Base-by-base conservation (phyloP, 1,140 invertebrate species). In the Drosophila suzukii region DNA sequence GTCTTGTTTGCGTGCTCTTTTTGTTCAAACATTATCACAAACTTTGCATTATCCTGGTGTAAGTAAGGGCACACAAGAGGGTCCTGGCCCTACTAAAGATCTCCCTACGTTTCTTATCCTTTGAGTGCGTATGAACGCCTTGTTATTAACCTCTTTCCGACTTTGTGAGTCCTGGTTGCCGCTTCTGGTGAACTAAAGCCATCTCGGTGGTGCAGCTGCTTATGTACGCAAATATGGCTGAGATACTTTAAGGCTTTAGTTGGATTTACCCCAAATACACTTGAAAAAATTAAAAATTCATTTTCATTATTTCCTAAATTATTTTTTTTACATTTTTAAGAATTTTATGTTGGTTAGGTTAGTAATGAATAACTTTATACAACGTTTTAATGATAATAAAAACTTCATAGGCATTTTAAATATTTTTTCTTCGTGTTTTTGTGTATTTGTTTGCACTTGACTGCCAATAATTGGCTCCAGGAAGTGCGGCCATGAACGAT, bases 81-180 rank as follows among this genome's bases (percentile, higher is more conserved):
- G 27, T 17, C 39, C n/a, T 62, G 27, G 38, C 39, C n/a, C 44
- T 12, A n/a, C 36, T 61, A 13, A 39, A n/a, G 41, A 65, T 65
- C 43, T 41, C 15, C n/a, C 8, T 39, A 15, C n/a, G 12, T 24
- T 51, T 7, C n/a, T 44, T 38, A 30, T 50, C 30, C 30, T 17
- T 59, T 58, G 59, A 43, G 54, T 15, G 60, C 65, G 36, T 66
- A 17, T 57, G 46, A 56, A 27, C 59, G 44, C 54, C 49, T 61
- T 55, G 75, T 82, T 85, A 86, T 86, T 78, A 85, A 78, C 74
- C 82, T 78, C 61, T 60, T 74, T 82, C 36, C 36, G 44, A 43
- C 50, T 68, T 68, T 78, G 34, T 20, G n/a, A 51, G 50, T 57
- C 50, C 43, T 27, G 30, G 44, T 58, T 67, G 47, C 54, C 44